Base-by-base conservation (phyloP, 2,797 vertebrate genomes). In the Margarornis squamiger region DNA sequence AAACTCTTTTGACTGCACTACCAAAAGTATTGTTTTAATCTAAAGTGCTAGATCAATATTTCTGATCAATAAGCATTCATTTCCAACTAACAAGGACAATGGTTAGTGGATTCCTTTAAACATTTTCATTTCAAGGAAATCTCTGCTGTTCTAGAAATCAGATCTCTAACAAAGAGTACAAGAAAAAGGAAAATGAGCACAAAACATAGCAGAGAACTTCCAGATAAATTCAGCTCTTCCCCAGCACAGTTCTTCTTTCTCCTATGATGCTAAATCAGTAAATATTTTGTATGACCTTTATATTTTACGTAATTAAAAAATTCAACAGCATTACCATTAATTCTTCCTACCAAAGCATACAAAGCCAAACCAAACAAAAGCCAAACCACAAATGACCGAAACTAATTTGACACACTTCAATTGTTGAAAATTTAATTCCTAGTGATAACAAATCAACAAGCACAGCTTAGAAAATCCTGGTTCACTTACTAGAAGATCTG, bases 1-100 rank as follows among this genome's bases (percentile, higher is more conserved):
- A 98, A 98, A 98, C 97, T 98, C 97, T 98, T 98, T 97, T 91
- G 94, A 97, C 97, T 97, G 88, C 88, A 91, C 97, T 96, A 97
- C 97, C 96, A 95, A 98, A 98, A 98, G 96, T 98, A 98, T 97
- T 98, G 97, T 98, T 98, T 98, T 97, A 97, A 98, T 97, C 95
- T 94, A 93, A 97, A 98, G 98, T 97, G 95, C 95, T 94, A 88
- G 97, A 98, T 98, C 98, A 91, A 98, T 98, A 97, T 89, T 73
- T 89, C 95, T 97, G 96, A 98, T 98, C 97, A 97, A 98, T 98
- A 98, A 97, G 95, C 96, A 97, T 97, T 98, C 97, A 97, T 98
- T 98, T 96, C 84, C 95, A 97, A 96, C 97, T 97, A 97, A 97
- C 94, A 96, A 98, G 95, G 96, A 97, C 97, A 97, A 97, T 96